A percentile compares a stretch with the other conserved stretches of the same genome.
Evolutionary conservation across 92 coral and sea anemone species (phyloP).

Genomic region (Porites evermanni): DNA sequence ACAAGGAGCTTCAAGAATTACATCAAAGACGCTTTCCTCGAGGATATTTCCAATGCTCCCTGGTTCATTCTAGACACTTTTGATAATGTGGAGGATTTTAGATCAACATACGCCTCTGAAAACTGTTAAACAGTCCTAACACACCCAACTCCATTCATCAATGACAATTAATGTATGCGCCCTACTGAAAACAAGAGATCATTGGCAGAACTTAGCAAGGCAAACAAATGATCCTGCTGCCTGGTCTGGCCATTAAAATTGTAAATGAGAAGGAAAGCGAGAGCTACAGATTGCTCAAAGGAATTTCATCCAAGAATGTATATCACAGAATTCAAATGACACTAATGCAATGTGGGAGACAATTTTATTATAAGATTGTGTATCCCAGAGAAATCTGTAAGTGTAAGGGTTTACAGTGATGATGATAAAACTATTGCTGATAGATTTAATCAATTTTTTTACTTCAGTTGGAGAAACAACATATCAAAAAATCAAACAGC

Average conservation of each 20-base stretch:
- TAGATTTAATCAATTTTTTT: background rate
- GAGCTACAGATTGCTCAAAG: slow-evolving; percentile 53
- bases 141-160: slow-evolving; percentile 48
- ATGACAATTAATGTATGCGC: slow-evolving; percentile 31
- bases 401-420: too few species aligned
- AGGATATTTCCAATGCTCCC: slow-evolving; percentile 13
- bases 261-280: slow-evolving; percentile 58
- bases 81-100: too few species aligned
- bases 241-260: slow-evolving; percentile 49
- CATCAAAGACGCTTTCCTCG: slow-evolving; percentile 28
- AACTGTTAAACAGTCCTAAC: background rate
- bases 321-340: slow-evolving; percentile 49
- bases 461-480: slow-evolving; percentile 45
- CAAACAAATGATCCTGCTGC: slow-evolving; percentile 48
- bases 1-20: slow-evolving; percentile 4
- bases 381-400: too few species aligned
- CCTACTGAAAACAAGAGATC: slow-evolving; percentile 54
- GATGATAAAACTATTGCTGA: too few species aligned
- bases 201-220: slow-evolving; percentile 51
- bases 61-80: too few species aligned
- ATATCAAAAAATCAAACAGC: slow-evolving; percentile 20
- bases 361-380: slow-evolving; percentile 8
- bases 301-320: slow-evolving; percentile 38
- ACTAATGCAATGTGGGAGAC: slow-evolving; percentile 55
- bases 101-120: too few species aligned